phyloP scores from a whole-genome alignment of 2,113 vertebrate species.

The Ptilorrhoa leucosticta region DNA sequence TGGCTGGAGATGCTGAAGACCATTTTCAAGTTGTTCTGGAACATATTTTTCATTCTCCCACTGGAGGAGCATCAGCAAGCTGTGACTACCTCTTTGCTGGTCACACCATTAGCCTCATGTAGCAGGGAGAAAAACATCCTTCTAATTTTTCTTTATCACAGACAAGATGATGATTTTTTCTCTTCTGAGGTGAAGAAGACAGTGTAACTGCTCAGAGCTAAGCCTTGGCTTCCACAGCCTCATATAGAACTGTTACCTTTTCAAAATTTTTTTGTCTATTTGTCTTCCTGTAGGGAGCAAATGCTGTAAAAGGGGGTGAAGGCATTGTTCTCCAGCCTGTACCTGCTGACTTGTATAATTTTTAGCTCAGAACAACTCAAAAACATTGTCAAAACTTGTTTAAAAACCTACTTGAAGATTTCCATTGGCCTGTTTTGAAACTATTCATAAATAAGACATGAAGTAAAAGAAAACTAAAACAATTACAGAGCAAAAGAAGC shows the following conservation, averaged over 20 bases:
- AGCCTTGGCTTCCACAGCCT: neutral
- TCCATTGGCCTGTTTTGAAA: conserved; percentile 17
- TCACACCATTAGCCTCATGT: neutral
- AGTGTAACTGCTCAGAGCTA: neutral
- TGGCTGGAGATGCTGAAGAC: neutral
- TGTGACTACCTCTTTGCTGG: neutral
- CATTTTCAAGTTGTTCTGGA: neutral
- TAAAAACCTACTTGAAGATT: conserved; percentile 1
- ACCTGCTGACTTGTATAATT: conserved; percentile 14
- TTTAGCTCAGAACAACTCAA: conserved; percentile 4
- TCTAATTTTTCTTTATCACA: neutral
- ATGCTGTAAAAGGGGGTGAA: neutral
- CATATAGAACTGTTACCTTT: neutral
- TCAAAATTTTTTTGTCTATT: neutral
- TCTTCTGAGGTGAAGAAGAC: neutral
- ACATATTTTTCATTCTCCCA: neutral
- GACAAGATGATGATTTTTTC: neutral
- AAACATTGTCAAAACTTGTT: conserved; percentile 39
- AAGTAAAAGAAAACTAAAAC: neutral
- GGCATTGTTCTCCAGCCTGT: neutral
- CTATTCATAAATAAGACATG: neutral
- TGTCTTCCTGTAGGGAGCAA: neutral
- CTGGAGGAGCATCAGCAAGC: neutral
- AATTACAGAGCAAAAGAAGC: neutral
- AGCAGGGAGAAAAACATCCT: neutral